Evolutionary conservation across 2,113 vertebrate species (phyloP).

Genomic region (Eonycteris spelaea): DNA sequence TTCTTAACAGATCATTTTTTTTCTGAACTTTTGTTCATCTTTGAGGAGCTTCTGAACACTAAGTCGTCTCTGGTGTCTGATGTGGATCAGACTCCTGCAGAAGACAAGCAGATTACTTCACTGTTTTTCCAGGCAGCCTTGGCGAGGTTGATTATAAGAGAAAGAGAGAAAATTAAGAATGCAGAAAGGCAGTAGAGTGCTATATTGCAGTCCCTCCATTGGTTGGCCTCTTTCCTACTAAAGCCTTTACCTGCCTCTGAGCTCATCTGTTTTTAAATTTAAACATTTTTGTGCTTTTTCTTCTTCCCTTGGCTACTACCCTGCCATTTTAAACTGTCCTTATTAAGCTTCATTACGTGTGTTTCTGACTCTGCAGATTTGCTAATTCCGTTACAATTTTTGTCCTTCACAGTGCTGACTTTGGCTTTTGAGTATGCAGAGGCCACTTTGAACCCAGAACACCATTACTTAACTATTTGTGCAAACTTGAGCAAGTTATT

Average conservation of each 20-base stretch:
- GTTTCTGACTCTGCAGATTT: background rate
- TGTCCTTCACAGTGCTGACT: background rate
- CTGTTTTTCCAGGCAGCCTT: background rate
- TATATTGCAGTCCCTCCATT: accelerated
- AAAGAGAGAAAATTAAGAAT: background rate
- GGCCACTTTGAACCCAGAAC: background rate
- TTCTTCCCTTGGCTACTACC: background rate
- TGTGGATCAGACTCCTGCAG: background rate
- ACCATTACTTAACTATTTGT: background rate
- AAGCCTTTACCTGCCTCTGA: background rate
- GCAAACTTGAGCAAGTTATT: background rate
- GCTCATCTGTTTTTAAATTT: background rate
- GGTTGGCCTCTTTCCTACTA: background rate
- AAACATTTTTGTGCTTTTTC: background rate
- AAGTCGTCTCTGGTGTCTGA: background rate
- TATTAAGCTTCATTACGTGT: background rate
- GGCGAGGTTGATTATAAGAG: background rate
- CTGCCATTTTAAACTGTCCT: background rate
- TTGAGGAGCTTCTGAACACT: background rate
- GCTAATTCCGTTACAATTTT: background rate
- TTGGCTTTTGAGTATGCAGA: background rate
- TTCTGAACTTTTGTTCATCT: background rate
- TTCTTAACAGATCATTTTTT: background rate
- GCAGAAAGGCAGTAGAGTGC: background rate
- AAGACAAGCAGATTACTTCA: background rate